Evolutionary conservation across 2,113 vertebrate genomes (phyloP).

Genomic region (Gymnarchus niloticus): DNA sequence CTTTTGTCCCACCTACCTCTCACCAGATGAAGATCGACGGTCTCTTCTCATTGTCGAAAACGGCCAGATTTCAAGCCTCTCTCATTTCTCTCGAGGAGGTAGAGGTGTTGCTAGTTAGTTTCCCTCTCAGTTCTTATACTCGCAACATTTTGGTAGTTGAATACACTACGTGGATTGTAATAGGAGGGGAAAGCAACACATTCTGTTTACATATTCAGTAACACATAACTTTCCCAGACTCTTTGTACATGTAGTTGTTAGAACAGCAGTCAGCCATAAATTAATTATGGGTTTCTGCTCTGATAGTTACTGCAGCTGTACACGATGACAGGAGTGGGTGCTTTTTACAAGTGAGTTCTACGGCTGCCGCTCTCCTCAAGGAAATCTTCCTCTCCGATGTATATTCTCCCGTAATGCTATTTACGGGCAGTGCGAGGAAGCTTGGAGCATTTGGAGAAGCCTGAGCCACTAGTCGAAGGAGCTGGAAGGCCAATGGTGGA

Average conservation of each 20-base stretch:
- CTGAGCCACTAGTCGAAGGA: neutral
- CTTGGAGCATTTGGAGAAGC: constrained; percentile 13
- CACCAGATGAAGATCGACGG: neutral
- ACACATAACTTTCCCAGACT: constrained; percentile 52
- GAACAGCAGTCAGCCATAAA: constrained; percentile 60
- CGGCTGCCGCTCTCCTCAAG: constrained; percentile 45
- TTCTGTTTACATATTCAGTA: constrained; percentile 56
- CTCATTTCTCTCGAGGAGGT: neutral
- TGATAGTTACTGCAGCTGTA: constrained; percentile 51
- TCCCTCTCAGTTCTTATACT: neutral
- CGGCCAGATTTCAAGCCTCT: neutral
- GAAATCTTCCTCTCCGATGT: constrained; percentile 40
- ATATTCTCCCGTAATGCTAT: constrained; percentile 33
- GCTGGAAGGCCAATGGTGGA: neutral
- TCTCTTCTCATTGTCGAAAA: neutral
- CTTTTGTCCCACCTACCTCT: neutral
- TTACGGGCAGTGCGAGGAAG: neutral
- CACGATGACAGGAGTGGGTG: constrained; percentile 24
- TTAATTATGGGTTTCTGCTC: constrained; percentile 63
- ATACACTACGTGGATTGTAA: neutral
- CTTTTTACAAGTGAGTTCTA: constrained; percentile 43
- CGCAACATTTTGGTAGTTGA: neutral
- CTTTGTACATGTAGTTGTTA: constrained; percentile 43
- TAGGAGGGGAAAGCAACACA: constrained; percentile 1
- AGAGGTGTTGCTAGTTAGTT: neutral